A percentile compares a stretch with the other conserved stretches of the same genome.
Evolutionary conservation across 2,797 vertebrate genomes (phyloP).

Genomic region (Bucorvus abyssinicus): DNA sequence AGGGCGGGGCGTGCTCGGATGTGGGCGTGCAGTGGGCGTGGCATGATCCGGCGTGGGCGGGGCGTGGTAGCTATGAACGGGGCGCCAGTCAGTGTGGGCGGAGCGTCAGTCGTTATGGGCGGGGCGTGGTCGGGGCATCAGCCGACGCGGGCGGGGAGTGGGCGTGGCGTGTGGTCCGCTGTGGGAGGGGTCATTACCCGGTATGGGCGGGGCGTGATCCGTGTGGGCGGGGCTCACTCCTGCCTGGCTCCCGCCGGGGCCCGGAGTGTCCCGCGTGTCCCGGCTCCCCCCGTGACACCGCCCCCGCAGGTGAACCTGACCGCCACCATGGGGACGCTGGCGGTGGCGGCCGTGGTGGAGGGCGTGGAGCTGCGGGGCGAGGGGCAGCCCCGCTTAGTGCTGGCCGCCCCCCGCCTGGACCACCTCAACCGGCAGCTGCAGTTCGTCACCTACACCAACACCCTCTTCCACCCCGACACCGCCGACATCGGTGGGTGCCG

Average conservation of each 20-base stretch:
- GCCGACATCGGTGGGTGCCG: slow-evolving; percentile 77
- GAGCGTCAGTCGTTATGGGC: no score
- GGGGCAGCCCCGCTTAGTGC: slow-evolving; percentile 75
- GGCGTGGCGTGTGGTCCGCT: no score
- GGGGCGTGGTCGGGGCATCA: no score
- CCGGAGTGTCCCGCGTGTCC: background rate
- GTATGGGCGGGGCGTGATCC: no score
- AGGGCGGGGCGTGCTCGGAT: background rate
- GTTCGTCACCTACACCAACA: slow-evolving; percentile 88
- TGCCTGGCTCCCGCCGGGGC: no score
- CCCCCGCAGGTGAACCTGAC: slow-evolving; percentile 81
- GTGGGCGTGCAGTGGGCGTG: no score
- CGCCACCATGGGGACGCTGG: slow-evolving; percentile 83
- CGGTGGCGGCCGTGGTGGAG: slow-evolving; percentile 83
- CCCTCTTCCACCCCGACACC: slow-evolving; percentile 84
- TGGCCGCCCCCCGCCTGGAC: slow-evolving; percentile 76
- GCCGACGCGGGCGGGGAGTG: no score
- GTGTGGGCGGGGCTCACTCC: no score
- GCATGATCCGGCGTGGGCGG: background rate
- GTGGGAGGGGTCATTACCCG: no score
- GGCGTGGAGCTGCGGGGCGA: slow-evolving; percentile 76
- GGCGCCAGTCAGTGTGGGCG: no score
- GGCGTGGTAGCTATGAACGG: no score
- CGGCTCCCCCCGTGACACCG: background rate
- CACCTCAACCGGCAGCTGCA: slow-evolving; percentile 88